Evolutionary conservation across 1,140 invertebrate species (phyloP), one percentile per base, ranked within the genome.

Genomic region (Subanguina moxae): DNA sequence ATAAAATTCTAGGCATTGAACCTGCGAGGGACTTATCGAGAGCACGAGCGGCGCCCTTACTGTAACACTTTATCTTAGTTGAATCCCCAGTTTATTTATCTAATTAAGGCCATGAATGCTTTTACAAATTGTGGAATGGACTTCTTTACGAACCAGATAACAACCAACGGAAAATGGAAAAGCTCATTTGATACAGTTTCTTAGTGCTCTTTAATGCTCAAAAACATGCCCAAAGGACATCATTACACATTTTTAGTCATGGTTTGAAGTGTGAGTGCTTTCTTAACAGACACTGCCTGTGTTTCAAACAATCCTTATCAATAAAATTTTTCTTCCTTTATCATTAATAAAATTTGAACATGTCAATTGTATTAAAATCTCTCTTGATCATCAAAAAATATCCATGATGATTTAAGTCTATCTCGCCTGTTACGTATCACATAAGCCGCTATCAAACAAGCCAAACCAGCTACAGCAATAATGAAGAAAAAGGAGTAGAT

Each of bases 91-190:
- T n/a, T n/a, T n/a, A n/a, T n/a, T n/a, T n/a, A n/a, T n/a, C n/a
- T n/a, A n/a, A n/a, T 38, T 38, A 38, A 38, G 32, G 73, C 32
- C 80, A 80, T 58, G 79, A 81, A 58, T 81, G 79, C 57, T 81
- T 81, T 65, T 81, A 81, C 68, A 78, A 79, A 68, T 72, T 81
- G 13, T 81, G 77, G 68, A 82, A 80, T 57, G 79, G 79, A n/a
- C 67, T 82, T 25, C 67, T 74, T 27, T 73, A 74, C 45, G 75
- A 74, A 57, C 72, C 72, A 27, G 72, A 74, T 43, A 46, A 30
- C 23, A 74, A 74, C 56, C 72, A 74, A 65, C 28, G 28, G 25
- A 77, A 77, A 64, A 45, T 74, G 25, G 73, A 74, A 30, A 74
- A 74, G 46, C 46, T 74, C 21, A 74, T 74, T 23, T 74, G 32